Evolutionary conservation across 2,113 vertebrate species (phyloP), one percentile per base, ranked within the genome.

Genomic region (Mesembrinibis cayennensis): DNA sequence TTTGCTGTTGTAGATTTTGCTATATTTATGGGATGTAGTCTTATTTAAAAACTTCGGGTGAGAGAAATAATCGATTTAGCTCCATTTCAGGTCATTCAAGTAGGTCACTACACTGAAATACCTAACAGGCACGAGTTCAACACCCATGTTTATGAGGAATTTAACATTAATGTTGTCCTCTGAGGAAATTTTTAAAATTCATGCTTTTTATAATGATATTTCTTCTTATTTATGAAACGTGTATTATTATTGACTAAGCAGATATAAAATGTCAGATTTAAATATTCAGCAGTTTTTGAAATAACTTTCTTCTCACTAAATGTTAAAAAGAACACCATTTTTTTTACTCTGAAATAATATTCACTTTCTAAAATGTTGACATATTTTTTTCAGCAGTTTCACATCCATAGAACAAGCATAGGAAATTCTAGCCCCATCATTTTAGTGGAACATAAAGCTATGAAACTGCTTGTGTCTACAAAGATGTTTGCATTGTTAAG

Each of bases 261-360:
- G 80, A 72, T 72, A 76, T 26, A 72, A 92, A 95, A 96, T 89
- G 66, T 62, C 73, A 87, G 27, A 61, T 92, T 89, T 94, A 95
- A 92, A 91, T 95, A 92, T 90, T 92, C 76, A 72, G 30, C 29
- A 67, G 29, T 59, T 93, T 78, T 93, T 52, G 11, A 78, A 74
- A 82, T 82, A 62, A 59, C 59, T 90, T 89, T 50, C 21, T 71
- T 96, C 82, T 78, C 61, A 72, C 78, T 87, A 69, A 21, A 82
- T 59, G 22, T 70, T 81, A 66, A 87, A 66, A 87, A 42, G 6
- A 55, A 30, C 23, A 7, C 23, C 1, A 10, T 32, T 61, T 76
- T 92, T 96, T 90, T 87, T 27, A 65, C 27, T 66, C 42, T 52
- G 45, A 89, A 82, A 82, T 49, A 83, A 95, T 92, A 90, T 86